A percentile compares a stretch with the other conserved stretches of the same genome.
Conservation (phyloP, 2,113 vertebrate species). For the Phrynocephalus versicolor region DNA sequence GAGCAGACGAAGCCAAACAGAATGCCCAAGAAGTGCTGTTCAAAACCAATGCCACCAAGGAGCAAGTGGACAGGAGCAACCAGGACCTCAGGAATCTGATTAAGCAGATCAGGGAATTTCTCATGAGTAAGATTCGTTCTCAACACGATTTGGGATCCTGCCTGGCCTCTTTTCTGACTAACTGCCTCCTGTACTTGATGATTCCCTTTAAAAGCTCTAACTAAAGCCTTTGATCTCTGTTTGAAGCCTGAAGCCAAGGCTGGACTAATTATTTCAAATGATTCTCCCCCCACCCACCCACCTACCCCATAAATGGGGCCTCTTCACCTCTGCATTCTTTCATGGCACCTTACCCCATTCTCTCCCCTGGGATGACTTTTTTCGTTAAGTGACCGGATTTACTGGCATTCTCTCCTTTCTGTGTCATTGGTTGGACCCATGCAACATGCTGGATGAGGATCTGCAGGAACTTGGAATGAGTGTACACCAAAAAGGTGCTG, state of each 20-base stretch:
- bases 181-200: neutral
- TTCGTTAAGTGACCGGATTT: neutral
- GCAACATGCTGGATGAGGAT: no score
- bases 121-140: slow-evolving; percentile 82
- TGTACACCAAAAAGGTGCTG: neutral
- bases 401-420: neutral
- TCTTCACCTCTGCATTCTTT: neutral
- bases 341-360: neutral
- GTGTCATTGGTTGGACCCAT: neutral
- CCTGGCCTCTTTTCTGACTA: neutral
- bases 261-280: neutral
- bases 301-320: no score
- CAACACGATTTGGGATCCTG: neutral
- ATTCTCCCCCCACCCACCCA: no score
- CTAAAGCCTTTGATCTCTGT: neutral
- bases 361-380: neutral
- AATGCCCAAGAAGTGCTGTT: slow-evolving; percentile 86
- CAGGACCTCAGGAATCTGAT: slow-evolving; percentile 91
- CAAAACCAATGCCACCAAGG: slow-evolving; percentile 90
- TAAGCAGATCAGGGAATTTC: slow-evolving; percentile 91
- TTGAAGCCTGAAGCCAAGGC: neutral
- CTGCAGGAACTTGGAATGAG: neutral
- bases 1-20: slow-evolving; percentile 90
- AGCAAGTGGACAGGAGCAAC: slow-evolving; percentile 88
- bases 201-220: neutral